A percentile compares a stretch with the other conserved stretches of the same genome.
These are phyloP conservation scores for Eupithecia tripunctaria DNA, from an alignment of 2,888 invertebrate species.

Conservation along the genomic window DNA sequence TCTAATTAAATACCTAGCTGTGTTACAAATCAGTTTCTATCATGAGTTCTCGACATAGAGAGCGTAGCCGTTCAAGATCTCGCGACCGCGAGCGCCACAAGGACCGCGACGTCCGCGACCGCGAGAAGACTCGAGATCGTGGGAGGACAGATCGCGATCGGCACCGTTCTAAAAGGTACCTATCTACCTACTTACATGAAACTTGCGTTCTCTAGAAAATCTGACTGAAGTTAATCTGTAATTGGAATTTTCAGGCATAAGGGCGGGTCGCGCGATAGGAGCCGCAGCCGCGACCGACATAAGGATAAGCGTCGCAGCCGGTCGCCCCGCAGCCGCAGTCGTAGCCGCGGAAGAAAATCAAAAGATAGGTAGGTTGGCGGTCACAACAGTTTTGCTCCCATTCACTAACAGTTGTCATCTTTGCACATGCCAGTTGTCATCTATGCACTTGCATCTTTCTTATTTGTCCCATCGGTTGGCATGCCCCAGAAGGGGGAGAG, in stretches of 20 bases:
- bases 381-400: background rate
- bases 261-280: slow-evolving; percentile 56
- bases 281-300: slow-evolving; percentile 62
- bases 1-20: background rate
- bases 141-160: slow-evolving; percentile 68
- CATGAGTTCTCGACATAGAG: slow-evolving; percentile 83
- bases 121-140: slow-evolving; percentile 61
- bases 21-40: background rate
- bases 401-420: background rate
- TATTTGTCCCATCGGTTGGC: too few species aligned
- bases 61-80: slow-evolving; percentile 71
- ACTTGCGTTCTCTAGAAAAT: background rate
- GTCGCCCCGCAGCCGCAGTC: slow-evolving; percentile 65
- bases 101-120: slow-evolving; percentile 63
- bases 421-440: background rate
- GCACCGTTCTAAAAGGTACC: slow-evolving; percentile 79
- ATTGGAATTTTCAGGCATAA: slow-evolving; percentile 58
- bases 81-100: slow-evolving; percentile 64
- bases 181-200: background rate
- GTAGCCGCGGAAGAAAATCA: slow-evolving; percentile 74
- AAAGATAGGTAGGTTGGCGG: slow-evolving; percentile 69
- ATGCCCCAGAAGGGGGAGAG: too few species aligned
- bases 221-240: background rate
- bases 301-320: slow-evolving; percentile 72
- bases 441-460: background rate